Conservation (phyloP, 2,888 invertebrate genomes). For the Philaethria dido region DNA sequence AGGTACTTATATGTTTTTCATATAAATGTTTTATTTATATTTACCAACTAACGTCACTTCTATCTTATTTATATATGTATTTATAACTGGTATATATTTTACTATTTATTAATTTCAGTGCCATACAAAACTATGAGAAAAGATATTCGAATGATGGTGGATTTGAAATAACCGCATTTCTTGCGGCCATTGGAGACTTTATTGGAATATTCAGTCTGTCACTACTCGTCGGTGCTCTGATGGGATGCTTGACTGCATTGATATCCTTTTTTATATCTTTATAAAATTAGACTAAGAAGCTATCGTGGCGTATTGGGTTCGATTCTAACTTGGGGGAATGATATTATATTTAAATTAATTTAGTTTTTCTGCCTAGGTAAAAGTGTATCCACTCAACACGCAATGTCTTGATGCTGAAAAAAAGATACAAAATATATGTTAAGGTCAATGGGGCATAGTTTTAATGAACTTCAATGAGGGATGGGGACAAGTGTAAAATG, state of each 20-base stretch:
- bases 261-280: constrained; percentile 88
- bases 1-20: too few species aligned
- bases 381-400: too few species aligned
- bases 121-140: constrained; percentile 94
- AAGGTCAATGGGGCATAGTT: too few species aligned
- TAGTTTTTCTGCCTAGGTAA: background rate
- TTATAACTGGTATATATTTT: background rate
- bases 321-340: too few species aligned
- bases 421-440: too few species aligned
- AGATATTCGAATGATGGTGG: constrained; percentile 92
- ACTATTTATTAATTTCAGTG: constrained; percentile 76
- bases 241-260: constrained; percentile 97
- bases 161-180: constrained; percentile 94
- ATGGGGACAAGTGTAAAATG: too few species aligned
- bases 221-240: constrained; percentile 94
- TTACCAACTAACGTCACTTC: too few species aligned
- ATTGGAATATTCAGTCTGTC: constrained; percentile 96
- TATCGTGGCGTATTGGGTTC: too few species aligned
- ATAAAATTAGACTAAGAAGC: too few species aligned
- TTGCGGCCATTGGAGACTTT: constrained; percentile 95
- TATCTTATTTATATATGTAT: background rate
- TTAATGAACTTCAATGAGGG: too few species aligned
- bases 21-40: too few species aligned
- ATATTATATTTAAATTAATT: background rate
- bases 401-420: too few species aligned